Evolutionary conservation across 1,140 invertebrate species (phyloP), one percentile per base, ranked within the genome.

Genomic region (Dendrolimus kikuchii): DNA sequence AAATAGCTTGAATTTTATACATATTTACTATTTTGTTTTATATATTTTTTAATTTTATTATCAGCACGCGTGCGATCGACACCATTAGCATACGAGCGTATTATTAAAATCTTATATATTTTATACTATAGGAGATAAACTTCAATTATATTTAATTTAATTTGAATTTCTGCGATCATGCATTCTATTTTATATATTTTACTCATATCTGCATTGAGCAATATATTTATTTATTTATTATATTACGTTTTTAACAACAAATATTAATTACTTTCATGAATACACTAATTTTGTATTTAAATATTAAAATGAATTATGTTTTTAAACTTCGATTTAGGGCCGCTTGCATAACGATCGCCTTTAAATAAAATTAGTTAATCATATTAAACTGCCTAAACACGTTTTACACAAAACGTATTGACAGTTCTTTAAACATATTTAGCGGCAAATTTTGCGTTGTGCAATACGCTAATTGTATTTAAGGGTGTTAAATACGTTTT

Each of bases 21-120:
- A n/a, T 8, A 8, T 49, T 49, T 38, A 39, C 6, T 49, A 8
- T 38, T 38, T 49, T 8, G 36, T 41, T 41, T 6, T 51, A 36
- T 9, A 5, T 61, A 60, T 65, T 49, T 66, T 63, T 52, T 57
- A 48, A 51, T 51, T 55, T 55, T 59, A 57, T 66, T 54, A 77
- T 66, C 53, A 78, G 71, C 69, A 80, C 71, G 81, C 81, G 81
- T 82, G 81, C 79, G 64, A 62, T 74, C 74, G 64, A 77, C 74
- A 77, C 69, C 59, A 66, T 71, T 70, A 81, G 77, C 79, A 62
- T 76, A 74, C 73, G 66, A 79, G 73, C 74, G 59, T 68, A 65
- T 57, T 66, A 45, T 48, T 53, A 74, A 74, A 71, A 73, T 71
- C 60, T 78, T 71, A 74, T 69, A 57, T 64, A 51, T 48, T 42